phyloP scores from a whole-genome alignment of 2,888 invertebrate species.

The Macaria liturata region DNA sequence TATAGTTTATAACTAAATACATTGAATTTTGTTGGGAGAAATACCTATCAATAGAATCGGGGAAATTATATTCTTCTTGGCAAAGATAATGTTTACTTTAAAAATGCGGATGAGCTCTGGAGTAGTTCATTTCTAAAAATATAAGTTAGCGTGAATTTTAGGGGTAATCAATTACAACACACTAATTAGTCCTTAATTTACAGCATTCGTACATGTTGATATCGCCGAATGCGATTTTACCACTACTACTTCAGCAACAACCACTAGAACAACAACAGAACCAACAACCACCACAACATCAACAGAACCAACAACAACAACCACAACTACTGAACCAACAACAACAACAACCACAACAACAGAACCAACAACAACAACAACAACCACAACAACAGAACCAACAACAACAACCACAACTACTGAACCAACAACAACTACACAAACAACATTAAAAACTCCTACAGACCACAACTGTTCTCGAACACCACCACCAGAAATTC shows the following conservation, averaged over 20 bases:
- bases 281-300: slow-evolving; percentile 21
- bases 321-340: slow-evolving; percentile 14
- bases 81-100: no score
- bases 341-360: slow-evolving; percentile 5
- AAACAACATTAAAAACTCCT: slow-evolving; percentile 14
- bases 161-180: no score
- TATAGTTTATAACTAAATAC: no score
- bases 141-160: no score
- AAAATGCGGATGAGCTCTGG: no score
- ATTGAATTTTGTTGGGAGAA: no score
- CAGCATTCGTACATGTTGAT: slow-evolving; percentile 2
- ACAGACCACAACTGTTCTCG: slow-evolving; percentile 5
- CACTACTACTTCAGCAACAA: neutral
- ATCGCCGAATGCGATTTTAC: slow-evolving; percentile 17
- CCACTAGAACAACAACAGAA: slow-evolving; percentile 20
- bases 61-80: no score
- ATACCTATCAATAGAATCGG: no score
- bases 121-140: no score
- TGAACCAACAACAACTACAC: slow-evolving; percentile 5
- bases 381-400: slow-evolving; percentile 2
- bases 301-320: slow-evolving; percentile 8
- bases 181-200: no score
- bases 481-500: neutral
- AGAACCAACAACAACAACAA: slow-evolving; percentile 5
- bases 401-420: neutral